These are phyloP conservation scores for Drosophila kikkawai DNA, from an alignment of 1,140 invertebrate genomes.

Conservation along the genomic window DNA sequence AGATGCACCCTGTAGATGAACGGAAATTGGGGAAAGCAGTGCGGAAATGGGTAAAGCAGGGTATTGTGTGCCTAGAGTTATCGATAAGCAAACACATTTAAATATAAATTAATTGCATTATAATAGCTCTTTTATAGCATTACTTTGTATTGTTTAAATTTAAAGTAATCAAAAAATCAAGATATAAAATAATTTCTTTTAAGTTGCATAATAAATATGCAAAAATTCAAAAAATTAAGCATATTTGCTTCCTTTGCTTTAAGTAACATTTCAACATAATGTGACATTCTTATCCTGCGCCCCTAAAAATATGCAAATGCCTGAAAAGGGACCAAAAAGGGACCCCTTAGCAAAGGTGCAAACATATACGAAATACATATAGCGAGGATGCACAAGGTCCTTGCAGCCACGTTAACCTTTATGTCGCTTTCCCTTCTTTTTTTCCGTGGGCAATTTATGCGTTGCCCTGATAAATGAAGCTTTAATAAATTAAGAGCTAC, in stretches of 20 bases:
- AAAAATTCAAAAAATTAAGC: neutral
- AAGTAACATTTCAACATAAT: constrained; percentile 4
- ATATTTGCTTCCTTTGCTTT: neutral
- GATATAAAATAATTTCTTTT: too few relatives aligned
- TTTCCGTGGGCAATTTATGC: constrained; percentile 66
- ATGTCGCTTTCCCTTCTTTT: constrained; percentile 12
- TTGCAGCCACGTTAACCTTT: constrained; percentile 46
- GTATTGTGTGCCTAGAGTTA: neutral
- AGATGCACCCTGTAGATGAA: neutral
- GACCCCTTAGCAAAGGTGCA: neutral
- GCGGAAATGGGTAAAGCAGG: neutral
- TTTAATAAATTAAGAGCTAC: constrained; percentile 81
- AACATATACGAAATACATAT: neutral
- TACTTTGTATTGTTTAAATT: too few relatives aligned
- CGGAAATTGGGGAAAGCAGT: neutral
- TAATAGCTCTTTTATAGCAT: too few relatives aligned
- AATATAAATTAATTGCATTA: too few relatives aligned
- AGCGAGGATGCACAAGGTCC: constrained; percentile 36
- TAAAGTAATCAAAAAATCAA: too few relatives aligned
- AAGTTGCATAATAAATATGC: neutral
- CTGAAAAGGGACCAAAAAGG: neutral
- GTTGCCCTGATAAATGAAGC: constrained; percentile 71
- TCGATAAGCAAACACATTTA: neutral
- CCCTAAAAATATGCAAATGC: constrained; percentile 43
- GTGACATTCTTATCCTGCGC: constrained; percentile 17